phyloP scores from a whole-genome alignment of 2,113 vertebrate genomes.

The Acinonyx jubatus region DNA sequence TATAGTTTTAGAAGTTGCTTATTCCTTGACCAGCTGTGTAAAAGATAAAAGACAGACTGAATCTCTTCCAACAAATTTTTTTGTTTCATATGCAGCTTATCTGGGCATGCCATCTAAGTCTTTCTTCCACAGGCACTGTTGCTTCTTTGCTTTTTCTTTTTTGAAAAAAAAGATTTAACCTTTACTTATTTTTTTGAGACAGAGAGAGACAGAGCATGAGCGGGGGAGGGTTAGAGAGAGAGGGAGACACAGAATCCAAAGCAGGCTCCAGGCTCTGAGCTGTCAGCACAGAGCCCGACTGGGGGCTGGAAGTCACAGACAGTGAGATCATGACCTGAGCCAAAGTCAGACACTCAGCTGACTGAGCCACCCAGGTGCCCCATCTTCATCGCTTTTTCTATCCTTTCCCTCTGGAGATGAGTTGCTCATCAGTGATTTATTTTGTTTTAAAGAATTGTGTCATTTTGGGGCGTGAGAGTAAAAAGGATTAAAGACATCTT shows the following conservation, averaged over 20 bases:
- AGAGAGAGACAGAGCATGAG: too few relatives aligned
- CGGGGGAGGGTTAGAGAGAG: too few relatives aligned
- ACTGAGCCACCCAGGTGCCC: too few relatives aligned
- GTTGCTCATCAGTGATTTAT: slow-evolving; percentile 22
- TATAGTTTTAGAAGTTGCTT: slow-evolving; percentile 52
- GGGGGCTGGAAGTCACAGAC: too few relatives aligned
- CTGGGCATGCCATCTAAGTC: background rate
- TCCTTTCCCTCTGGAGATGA: background rate
- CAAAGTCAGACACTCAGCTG: too few relatives aligned
- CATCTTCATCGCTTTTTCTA: background rate
- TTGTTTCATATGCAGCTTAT: background rate
- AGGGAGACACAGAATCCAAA: too few relatives aligned
- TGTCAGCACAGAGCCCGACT: too few relatives aligned
- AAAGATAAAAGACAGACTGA: slow-evolving; percentile 33
- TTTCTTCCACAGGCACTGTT: background rate
- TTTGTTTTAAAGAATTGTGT: slow-evolving; percentile 47
- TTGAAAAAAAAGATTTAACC: too few relatives aligned
- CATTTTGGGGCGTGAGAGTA: background rate
- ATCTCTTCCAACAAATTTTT: slow-evolving; percentile 36
- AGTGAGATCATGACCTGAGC: too few relatives aligned
- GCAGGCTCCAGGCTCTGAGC: too few relatives aligned
- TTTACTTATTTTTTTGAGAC: too few relatives aligned
- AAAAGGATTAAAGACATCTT: background rate
- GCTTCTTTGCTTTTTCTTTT: background rate
- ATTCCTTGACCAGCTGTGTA: slow-evolving; percentile 25